phyloP scores from a whole-genome alignment of 2,113 vertebrate species.

The Papio anubis region DNA sequence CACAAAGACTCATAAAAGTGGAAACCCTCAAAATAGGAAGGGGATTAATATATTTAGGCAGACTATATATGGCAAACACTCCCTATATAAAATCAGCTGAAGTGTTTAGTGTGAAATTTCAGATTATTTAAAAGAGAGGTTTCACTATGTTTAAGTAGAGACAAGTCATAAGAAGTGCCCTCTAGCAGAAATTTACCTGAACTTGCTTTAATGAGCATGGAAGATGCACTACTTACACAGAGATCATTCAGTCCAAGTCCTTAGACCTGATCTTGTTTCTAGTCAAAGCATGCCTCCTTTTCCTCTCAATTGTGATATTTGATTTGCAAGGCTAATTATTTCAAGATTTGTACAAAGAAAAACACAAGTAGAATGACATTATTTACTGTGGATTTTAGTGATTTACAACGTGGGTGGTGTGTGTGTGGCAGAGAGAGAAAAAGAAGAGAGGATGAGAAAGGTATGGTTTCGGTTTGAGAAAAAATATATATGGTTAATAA shows the following conservation, averaged over 20 bases:
- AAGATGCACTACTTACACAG: background rate
- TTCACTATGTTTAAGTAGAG: background rate
- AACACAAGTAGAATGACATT: slow-evolving; percentile 31
- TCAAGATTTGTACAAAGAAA: slow-evolving; percentile 29
- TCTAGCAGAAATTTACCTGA: background rate
- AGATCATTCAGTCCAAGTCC: background rate
- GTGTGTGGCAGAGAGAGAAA: background rate
- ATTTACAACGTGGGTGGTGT: background rate
- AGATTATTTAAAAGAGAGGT: background rate
- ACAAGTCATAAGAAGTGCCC: background rate
- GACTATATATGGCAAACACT: background rate
- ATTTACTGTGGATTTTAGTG: slow-evolving; percentile 43
- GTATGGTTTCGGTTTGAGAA: background rate
- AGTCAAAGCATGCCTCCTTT: background rate
- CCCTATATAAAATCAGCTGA: background rate
- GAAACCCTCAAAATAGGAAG: background rate
- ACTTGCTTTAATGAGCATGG: background rate
- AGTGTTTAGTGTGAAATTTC: slow-evolving; percentile 16
- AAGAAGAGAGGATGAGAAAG: background rate
- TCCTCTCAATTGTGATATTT: background rate
- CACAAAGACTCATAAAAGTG: background rate
- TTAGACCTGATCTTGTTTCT: slow-evolving; percentile 33
- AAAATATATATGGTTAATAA: background rate
- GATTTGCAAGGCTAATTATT: slow-evolving; percentile 43
- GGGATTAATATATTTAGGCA: background rate